Conservation (phyloP, 2,113 vertebrate species). For the Eurystomus gularis region DNA sequence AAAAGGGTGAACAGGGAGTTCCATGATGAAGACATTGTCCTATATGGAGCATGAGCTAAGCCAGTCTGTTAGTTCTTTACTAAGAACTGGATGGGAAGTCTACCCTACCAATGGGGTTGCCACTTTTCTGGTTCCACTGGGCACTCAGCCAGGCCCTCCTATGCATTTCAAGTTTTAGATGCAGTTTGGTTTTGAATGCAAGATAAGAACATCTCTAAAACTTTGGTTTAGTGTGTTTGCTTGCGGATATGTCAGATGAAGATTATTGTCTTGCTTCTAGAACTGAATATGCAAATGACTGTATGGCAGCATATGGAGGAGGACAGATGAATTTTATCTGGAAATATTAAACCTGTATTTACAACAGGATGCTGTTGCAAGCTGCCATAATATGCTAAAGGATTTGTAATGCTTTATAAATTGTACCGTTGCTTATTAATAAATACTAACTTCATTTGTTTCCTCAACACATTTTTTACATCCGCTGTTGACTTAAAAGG, state of each 20-base stretch:
- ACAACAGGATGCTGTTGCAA: slow-evolving; percentile 10
- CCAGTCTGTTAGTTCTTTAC: background rate
- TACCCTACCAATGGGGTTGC: fast-evolving
- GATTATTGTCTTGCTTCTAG: background rate
- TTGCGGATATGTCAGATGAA: background rate
- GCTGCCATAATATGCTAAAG: background rate
- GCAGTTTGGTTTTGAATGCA: background rate
- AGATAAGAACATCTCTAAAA: background rate
- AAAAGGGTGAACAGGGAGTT: background rate
- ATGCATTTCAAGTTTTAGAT: background rate
- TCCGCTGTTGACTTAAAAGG: slow-evolving; percentile 37
- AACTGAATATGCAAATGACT: background rate
- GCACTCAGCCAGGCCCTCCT: background rate
- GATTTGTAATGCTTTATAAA: slow-evolving; percentile 41
- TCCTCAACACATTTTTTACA: slow-evolving; percentile 50
- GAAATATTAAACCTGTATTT: slow-evolving; percentile 48
- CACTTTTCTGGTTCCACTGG: background rate
- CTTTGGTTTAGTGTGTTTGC: background rate
- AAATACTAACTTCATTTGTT: slow-evolving; percentile 59
- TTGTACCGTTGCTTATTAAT: slow-evolving; percentile 56
- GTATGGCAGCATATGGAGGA: background rate
- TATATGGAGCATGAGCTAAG: background rate
- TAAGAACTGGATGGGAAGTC: background rate
- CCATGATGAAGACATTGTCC: background rate
- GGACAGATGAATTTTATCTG: background rate